Base-by-base conservation (phyloP, 2,113 vertebrate species). In the Thinocorus orbignyianus region DNA sequence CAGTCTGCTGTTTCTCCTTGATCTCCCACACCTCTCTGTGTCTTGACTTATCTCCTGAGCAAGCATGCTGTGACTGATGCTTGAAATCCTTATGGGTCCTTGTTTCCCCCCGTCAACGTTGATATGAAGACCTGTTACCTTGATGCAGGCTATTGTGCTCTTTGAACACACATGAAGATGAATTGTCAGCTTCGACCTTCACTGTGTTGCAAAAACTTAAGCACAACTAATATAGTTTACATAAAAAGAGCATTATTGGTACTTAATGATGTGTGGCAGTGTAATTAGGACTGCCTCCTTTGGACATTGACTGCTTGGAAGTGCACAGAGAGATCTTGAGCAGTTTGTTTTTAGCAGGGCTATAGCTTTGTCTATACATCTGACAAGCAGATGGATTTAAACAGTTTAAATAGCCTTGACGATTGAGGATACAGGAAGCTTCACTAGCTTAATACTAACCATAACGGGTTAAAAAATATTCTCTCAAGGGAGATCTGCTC, bases 261-360 rank as follows among this genome's bases (percentile, higher is more conserved):
- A 22, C 39, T 83, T 41, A 8, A 8, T 1, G 1, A 9, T 0
- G 1, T 1, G 0, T 18, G 46, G 68, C 33, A 17, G 25, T 15
- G 13, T 41, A 8, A 37, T 82, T 37, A 12, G 51, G 10, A 11
- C 49, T 46, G 13, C 19, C 51, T 70, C 52, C 52, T 70, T 76
- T 9, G 23, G 25, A 4, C 39, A 9, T 24, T 13, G 57, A 25
- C 41, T 41, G 33, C 46, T 66, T 0, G 5, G 25, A 26, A 39
- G 19, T 33, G 49, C 44, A 10, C 20, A 26, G 55, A 20, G 39
- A 8, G 19, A 35, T 39, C 33, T 28, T 6, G 66, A 57, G 42
- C n/a, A 28, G 17, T 79, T 57, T 68, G 39, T 39, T 37, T 51
- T 64, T 41, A 46, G 83, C 42, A 57, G 42, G 33, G 25, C 42